These are phyloP conservation scores for Petrolisthes manimaculis DNA, from an alignment of 2,888 invertebrate genomes.

Conservation along the genomic window DNA sequence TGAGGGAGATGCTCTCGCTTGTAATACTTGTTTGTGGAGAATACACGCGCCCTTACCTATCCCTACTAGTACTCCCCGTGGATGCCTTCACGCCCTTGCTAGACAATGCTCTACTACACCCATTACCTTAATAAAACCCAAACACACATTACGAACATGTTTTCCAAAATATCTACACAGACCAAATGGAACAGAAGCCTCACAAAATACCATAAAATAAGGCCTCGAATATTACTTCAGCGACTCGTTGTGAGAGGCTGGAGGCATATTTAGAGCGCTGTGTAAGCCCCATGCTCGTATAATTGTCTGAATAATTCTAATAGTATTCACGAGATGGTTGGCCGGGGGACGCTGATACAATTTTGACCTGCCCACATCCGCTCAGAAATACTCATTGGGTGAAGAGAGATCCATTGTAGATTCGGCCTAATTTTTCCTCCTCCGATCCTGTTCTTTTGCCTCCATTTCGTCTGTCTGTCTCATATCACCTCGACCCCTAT, in stretches of 20 bases:
- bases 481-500: too few species aligned
- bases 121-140: slow-evolving; percentile 50
- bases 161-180: slow-evolving; percentile 51
- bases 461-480: too few species aligned
- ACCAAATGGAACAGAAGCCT: slow-evolving; percentile 45
- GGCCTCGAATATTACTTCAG: slow-evolving; percentile 52
- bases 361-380: slow-evolving; percentile 21
- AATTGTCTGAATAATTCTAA: slow-evolving; percentile 60
- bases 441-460: too few species aligned
- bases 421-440: too few species aligned
- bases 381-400: neutral
- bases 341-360: slow-evolving; percentile 33
- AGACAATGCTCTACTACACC: slow-evolving; percentile 39
- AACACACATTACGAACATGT: slow-evolving; percentile 49
- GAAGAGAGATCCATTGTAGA: neutral
- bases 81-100: neutral
- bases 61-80: neutral
- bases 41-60: slow-evolving; percentile 18
- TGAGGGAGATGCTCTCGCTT: slow-evolving; percentile 47
- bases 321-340: slow-evolving; percentile 49
- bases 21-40: slow-evolving; percentile 40
- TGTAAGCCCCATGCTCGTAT: slow-evolving; percentile 55
- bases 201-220: slow-evolving; percentile 57
- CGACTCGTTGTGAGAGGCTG: slow-evolving; percentile 49
- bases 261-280: slow-evolving; percentile 45